Percentiles rank a stretch among this genome's conserved stretches.
Conservation (phyloP, 2,797 vertebrate genomes). For the Potorous gilbertii region DNA sequence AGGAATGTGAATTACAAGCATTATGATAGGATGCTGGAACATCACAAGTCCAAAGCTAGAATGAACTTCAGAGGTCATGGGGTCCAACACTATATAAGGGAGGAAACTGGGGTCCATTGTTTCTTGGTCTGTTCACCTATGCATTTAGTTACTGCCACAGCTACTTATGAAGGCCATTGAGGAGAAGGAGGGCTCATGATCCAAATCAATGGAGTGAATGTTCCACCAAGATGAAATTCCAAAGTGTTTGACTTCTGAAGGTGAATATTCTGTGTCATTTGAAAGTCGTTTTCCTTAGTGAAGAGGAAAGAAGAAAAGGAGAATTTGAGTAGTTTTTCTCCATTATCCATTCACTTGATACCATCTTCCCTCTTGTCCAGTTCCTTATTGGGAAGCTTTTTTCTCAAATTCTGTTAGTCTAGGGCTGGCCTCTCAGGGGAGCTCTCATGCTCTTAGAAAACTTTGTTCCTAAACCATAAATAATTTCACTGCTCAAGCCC, state of each 20-base stretch:
- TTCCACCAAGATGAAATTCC: neutral
- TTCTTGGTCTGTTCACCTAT: neutral
- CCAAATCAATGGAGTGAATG: neutral
- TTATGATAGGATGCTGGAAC: neutral
- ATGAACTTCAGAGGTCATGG: neutral
- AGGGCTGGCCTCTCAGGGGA: neutral
- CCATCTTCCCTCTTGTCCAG: neutral
- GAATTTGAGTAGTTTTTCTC: neutral
- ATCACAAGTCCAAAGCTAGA: neutral
- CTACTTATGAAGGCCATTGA: neutral
- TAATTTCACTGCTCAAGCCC: conserved; percentile 27
- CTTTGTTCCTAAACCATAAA: conserved; percentile 42
- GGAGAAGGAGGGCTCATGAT: neutral
- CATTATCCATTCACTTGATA: neutral
- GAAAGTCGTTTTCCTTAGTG: neutral
- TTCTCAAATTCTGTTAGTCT: neutral
- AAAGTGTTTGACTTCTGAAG: neutral
- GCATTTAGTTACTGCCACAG: neutral
- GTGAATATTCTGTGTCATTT: neutral
- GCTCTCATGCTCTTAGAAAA: conserved; percentile 42
- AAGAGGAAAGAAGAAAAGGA: neutral
- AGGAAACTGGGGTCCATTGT: neutral
- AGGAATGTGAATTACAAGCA: fast-evolving
- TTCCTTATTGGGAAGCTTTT: neutral
- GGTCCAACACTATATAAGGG: neutral